Evolutionary conservation across 1,140 invertebrate species (phyloP), one percentile per base, ranked within the genome.

Genomic region (Hetaerina americana): DNA sequence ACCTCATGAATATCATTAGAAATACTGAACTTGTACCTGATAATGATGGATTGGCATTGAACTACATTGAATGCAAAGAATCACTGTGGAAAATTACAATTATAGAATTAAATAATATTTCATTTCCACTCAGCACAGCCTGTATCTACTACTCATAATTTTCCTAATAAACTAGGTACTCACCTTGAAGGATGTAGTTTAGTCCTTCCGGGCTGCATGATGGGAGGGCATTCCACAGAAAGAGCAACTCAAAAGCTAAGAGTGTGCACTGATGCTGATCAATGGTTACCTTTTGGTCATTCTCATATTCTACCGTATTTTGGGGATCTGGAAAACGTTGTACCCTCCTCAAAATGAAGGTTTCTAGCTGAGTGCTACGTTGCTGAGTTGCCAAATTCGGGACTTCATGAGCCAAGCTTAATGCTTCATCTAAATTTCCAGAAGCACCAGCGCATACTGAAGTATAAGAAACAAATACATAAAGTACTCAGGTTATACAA

Each of bases 171-270:
- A n/a, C 15, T 68, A 31, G 24, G 68, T 28, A 75, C 72, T 74
- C 75, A 86, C 85, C 84, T 74, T 75, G 71, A 66, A 85, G 76
- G 75, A 88, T 85, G 18, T 66, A 75, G 6, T 78, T 73, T 2
- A 88, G 75, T 69, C 85, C 81, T 27, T 83, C 80, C 0, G 70
- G 57, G 3, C 80, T 84, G 78, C 88, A 89, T 25, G 86, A 87
- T 1, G 88, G 84, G 74, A 91, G 79, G 3, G 88, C 85, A 77
- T 90, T 90, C 89, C 89, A 91, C 26, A 91, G 79, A 74, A 89
- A 91, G 5, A 91, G 79, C 75, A 90, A 80, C 78, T 91, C 90
- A 76, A 88, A 87, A 28, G 86, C 82, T 15, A 90, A 80, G 31
- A 91, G 78, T 72, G 84, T 83, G 78, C 86, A 89, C 76, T 83